Percentiles rank a stretch among this genome's conserved stretches.
Conservation (phyloP, 2,113 vertebrate species). For the Dipodomys stephensi region DNA sequence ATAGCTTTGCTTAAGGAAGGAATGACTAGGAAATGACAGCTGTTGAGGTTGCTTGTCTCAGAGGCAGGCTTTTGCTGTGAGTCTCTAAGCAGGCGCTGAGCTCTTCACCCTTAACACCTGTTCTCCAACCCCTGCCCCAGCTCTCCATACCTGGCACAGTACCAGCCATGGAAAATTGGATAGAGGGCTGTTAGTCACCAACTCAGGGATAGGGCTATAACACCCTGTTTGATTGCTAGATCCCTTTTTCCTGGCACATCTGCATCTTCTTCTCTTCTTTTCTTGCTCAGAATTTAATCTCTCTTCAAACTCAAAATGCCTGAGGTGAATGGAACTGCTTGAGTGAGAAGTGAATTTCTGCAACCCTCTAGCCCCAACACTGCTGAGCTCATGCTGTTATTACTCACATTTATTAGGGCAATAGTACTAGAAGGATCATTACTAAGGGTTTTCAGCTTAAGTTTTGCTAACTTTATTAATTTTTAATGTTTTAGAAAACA, state of each 20-base stretch:
- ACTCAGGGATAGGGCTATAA: not conserved
- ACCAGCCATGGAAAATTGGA: not conserved
- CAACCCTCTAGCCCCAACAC: not conserved
- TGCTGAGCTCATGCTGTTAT: not conserved
- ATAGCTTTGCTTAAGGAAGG: not conserved
- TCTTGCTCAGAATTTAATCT: not conserved
- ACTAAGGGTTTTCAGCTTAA: not conserved
- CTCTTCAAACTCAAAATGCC: not conserved
- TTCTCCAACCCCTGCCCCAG: not conserved
- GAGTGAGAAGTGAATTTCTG: not conserved
- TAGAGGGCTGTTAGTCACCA: not conserved
- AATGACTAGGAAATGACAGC: not conserved
- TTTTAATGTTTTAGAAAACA: conserved; percentile 34
- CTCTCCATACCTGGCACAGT: not conserved
- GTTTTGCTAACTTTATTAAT: not conserved
- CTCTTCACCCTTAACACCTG: not conserved
- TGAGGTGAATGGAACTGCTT: not conserved
- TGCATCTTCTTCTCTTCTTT: not conserved
- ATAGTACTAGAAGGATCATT: not conserved
- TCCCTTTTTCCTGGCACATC: not conserved
- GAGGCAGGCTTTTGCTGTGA: not conserved
- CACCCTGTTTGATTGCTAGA: not conserved
- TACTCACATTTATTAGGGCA: not conserved
- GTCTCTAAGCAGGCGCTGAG: not conserved
- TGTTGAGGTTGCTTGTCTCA: not conserved